A percentile compares a stretch with the other conserved stretches of the same genome.
Conservation (phyloP, 2,888 invertebrate genomes). For the Himalopsyche kuldschensis region DNA sequence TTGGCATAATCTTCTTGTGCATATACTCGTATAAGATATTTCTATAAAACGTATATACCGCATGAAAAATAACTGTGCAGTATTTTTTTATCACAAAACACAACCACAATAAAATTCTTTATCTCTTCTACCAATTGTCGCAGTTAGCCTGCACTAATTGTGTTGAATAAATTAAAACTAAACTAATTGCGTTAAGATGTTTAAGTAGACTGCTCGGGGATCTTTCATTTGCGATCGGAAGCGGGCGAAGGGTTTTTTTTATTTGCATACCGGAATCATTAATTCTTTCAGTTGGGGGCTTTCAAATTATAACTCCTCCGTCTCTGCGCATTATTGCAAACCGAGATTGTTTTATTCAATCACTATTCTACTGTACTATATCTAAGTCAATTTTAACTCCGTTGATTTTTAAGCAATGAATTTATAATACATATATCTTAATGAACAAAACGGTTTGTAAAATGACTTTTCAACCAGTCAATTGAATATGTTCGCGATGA, state of each 20-base stretch:
- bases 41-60: too few relatives aligned
- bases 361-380: neutral
- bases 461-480: too few relatives aligned
- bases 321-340: neutral
- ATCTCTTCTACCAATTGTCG: neutral
- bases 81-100: neutral
- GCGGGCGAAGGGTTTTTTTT: neutral
- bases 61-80: too few relatives aligned
- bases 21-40: too few relatives aligned
- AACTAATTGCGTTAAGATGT: conserved; percentile 1
- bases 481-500: too few relatives aligned
- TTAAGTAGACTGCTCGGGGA: neutral
- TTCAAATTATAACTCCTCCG: neutral
- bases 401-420: too few relatives aligned
- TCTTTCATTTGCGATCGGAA: neutral
- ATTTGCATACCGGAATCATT: neutral
- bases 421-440: too few relatives aligned
- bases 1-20: too few relatives aligned
- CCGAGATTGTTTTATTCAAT: neutral
- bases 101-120: neutral
- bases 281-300: neutral
- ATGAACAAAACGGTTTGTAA: too few relatives aligned
- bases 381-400: too few relatives aligned
- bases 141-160: neutral
- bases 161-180: neutral